Evolutionary conservation across 2,113 vertebrate genomes (phyloP).

Genomic region (Pundamilia nyererei): DNA sequence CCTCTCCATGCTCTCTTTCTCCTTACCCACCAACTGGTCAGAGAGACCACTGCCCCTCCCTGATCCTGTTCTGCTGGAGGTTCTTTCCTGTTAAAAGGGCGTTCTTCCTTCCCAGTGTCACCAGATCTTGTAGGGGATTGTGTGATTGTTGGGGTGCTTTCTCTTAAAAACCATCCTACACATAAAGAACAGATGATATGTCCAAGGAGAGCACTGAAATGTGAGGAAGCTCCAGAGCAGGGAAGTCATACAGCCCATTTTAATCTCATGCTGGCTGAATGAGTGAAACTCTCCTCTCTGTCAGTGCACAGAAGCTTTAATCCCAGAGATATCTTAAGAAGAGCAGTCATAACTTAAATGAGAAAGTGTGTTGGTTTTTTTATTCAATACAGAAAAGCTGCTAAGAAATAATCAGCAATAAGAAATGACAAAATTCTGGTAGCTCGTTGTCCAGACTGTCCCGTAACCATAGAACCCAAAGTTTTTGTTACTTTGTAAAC

Average conservation of each 20-base stretch:
- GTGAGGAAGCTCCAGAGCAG: not conserved
- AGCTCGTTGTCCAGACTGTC: not conserved
- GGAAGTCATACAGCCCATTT: not conserved
- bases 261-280: not conserved
- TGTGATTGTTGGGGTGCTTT: not conserved
- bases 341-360: not conserved
- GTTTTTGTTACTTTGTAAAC: not conserved
- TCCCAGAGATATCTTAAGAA: not conserved
- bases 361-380: not conserved
- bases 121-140: not conserved
- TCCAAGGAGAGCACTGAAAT: fast-evolving
- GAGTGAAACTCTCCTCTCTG: not conserved
- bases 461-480: not conserved
- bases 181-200: not conserved
- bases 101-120: not conserved
- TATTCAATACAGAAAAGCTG: not conserved
- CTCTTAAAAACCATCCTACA: not conserved
- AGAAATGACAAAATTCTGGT: not conserved
- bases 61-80: not conserved
- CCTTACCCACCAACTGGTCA: not conserved
- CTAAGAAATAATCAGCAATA: not conserved
- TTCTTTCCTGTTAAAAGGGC: not conserved
- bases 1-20: not conserved
- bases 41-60: not conserved
- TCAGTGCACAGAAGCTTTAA: not conserved